Evolutionary conservation across 1,140 invertebrate species (phyloP).

Genomic region (Xylocopa sonorina): DNA sequence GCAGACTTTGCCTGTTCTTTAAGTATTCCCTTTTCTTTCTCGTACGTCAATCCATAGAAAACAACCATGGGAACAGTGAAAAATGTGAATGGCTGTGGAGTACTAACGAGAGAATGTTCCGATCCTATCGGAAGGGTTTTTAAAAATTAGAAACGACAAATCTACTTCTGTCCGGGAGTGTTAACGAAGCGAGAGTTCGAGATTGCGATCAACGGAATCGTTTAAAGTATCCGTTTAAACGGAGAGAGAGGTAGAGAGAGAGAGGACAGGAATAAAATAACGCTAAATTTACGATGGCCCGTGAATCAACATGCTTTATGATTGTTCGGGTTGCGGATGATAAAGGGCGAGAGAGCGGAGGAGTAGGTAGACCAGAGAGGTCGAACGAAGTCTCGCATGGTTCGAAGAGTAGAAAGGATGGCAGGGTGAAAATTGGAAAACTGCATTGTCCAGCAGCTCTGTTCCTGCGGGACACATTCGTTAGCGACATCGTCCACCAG

Average conservation of each 20-base stretch:
- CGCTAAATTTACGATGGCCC: constrained; percentile 66
- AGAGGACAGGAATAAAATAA: constrained; percentile 66
- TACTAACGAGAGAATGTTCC: too few relatives aligned
- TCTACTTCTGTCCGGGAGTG: background rate
- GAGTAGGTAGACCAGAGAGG: constrained; percentile 44
- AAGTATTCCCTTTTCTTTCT: too few relatives aligned
- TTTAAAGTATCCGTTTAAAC: constrained; percentile 63
- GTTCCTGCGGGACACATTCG: constrained; percentile 64
- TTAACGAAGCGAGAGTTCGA: background rate
- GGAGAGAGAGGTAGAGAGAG: constrained; percentile 31
- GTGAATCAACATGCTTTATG: constrained; percentile 76
- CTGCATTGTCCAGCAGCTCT: constrained; percentile 69
- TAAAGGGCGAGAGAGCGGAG: constrained; percentile 55
- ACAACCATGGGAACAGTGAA: too few relatives aligned
- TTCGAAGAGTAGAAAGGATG: constrained; percentile 8
- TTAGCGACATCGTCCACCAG: constrained; percentile 59
- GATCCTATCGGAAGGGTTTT: too few relatives aligned
- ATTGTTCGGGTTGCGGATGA: constrained; percentile 69
- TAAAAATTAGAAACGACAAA: background rate
- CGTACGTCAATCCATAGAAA: too few relatives aligned
- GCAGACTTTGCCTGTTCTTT: too few relatives aligned
- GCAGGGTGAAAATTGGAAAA: constrained; percentile 74
- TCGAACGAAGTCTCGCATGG: constrained; percentile 28
- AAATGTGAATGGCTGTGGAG: too few relatives aligned
- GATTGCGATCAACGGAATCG: background rate